Evolutionary conservation across 2,113 vertebrate genomes (phyloP).

Genomic region (Pontoporia blainvillei): DNA sequence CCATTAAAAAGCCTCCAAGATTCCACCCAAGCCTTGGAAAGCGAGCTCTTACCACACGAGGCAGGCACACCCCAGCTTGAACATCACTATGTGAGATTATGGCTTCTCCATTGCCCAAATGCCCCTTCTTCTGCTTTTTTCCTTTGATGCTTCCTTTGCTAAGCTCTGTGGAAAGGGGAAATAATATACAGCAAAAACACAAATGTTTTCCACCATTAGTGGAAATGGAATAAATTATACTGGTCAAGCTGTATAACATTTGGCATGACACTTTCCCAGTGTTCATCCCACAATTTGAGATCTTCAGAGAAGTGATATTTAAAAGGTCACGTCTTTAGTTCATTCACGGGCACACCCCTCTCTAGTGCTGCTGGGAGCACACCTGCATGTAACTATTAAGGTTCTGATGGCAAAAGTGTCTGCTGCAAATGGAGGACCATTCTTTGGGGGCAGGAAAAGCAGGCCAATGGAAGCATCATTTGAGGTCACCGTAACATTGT

Average conservation of each 20-base stretch:
- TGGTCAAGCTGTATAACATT: background rate
- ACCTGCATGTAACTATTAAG: background rate
- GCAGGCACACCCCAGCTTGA: fast-evolving
- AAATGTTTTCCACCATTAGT: background rate
- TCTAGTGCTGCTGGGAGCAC: background rate
- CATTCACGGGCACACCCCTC: background rate
- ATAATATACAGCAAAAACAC: background rate
- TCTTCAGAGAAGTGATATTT: background rate
- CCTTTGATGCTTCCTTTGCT: background rate
- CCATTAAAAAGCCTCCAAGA: background rate
- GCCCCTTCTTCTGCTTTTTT: background rate
- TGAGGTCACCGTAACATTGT: background rate
- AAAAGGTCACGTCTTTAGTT: background rate
- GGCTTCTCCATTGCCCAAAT: background rate
- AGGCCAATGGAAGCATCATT: background rate
- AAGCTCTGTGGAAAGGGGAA: background rate
- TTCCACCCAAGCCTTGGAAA: background rate
- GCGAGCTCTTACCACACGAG: background rate
- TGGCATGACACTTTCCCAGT: background rate
- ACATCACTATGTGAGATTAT: background rate
- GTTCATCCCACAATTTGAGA: background rate
- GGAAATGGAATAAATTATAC: background rate
- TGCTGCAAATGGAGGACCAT: background rate
- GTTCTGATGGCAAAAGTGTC: background rate
- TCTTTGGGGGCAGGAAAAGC: background rate